Percentiles rank a stretch among this genome's conserved stretches.
These are phyloP conservation scores for Procapra przewalskii DNA, from an alignment of 2,113 vertebrate species.

Conservation along the genomic window DNA sequence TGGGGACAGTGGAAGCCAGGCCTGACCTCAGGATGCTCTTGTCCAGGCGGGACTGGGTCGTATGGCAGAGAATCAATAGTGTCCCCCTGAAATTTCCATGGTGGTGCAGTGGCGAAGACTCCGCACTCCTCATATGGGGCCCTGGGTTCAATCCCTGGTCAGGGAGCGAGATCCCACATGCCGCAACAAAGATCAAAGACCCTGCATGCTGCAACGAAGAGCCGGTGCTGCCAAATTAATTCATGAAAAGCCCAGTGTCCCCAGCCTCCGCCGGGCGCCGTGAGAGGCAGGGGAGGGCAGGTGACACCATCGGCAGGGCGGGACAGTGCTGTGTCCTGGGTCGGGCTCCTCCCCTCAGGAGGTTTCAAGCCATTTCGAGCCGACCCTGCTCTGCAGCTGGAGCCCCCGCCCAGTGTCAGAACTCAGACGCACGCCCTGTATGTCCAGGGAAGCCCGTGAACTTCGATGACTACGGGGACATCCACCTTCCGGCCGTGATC, in stretches of 20 bases:
- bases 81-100: neutral
- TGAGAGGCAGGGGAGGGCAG: neutral
- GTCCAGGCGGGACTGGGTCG: fast-evolving
- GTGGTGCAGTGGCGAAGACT: neutral
- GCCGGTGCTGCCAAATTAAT: fast-evolving
- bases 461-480: slow-evolving; percentile 82
- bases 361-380: fast-evolving
- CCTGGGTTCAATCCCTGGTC: neutral
- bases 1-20: fast-evolving
- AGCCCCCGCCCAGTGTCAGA: fast-evolving
- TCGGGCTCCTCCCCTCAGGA: fast-evolving
- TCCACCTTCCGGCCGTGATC: slow-evolving; percentile 86
- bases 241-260: neutral
- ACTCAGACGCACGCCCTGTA: fast-evolving
- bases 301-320: neutral
- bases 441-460: slow-evolving; percentile 86
- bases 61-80: fast-evolving
- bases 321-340: fast-evolving
- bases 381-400: fast-evolving
- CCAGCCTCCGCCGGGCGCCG: fast-evolving
- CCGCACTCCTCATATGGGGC: neutral
- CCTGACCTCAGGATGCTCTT: neutral
- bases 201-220: neutral
- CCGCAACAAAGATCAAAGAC: neutral
- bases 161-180: neutral